Conservation (phyloP, 2,888 invertebrate species). For the Rhingia campestris region DNA sequence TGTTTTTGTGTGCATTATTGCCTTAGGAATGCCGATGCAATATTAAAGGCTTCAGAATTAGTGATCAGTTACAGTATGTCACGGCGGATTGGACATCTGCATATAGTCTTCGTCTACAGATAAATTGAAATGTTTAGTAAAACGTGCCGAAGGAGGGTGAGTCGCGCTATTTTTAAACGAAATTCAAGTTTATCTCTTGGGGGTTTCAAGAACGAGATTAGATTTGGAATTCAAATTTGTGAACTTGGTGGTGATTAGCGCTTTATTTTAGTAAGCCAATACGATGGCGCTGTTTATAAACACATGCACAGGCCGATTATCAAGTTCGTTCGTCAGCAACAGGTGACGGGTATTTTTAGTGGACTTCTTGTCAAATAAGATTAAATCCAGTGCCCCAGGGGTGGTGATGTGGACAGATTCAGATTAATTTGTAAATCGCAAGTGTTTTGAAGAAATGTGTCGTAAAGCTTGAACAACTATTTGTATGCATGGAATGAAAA, state of each 20-base stretch:
- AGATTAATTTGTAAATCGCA: conserved; percentile 1
- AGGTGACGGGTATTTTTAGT: conserved; percentile 48
- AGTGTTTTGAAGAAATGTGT: too few species aligned
- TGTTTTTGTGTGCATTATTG: conserved; percentile 2
- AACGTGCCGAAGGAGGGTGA: conserved; percentile 38
- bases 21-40: background rate
- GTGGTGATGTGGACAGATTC: conserved; percentile 5
- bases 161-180: background rate
- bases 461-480: too few species aligned
- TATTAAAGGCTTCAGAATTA: background rate
- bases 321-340: conserved; percentile 25
- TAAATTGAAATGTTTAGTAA: conserved; percentile 15
- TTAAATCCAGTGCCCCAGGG: background rate
- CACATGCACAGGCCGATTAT: background rate
- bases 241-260: background rate
- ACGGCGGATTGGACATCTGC: background rate
- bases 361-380: background rate
- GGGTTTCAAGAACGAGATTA: conserved; percentile 3
- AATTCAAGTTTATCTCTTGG: background rate
- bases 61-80: conserved; percentile 9
- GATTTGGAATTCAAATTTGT: background rate
- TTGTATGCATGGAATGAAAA: too few species aligned
- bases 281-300: background rate
- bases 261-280: background rate
- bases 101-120: background rate